Percentiles rank a stretch among this genome's conserved stretches.
Evolutionary conservation across 2,113 vertebrate species (phyloP).

Genomic region (Mormyrus lacerda): DNA sequence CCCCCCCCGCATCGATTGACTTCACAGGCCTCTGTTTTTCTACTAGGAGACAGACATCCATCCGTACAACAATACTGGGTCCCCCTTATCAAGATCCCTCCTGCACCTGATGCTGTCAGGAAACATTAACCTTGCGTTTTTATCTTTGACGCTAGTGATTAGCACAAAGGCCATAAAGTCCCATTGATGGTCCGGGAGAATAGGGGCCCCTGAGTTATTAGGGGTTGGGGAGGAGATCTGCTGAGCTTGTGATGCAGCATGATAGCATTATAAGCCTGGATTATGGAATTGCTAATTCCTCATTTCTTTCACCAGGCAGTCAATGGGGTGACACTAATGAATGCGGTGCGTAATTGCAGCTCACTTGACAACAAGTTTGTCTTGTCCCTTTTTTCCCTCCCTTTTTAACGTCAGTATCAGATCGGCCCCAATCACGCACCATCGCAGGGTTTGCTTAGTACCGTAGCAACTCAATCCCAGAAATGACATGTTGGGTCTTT

Average conservation of each 20-base stretch:
- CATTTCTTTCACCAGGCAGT: slow-evolving; percentile 69
- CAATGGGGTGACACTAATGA: slow-evolving; percentile 61
- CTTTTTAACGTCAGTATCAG: not conserved
- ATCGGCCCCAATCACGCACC: not conserved
- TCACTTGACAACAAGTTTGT: slow-evolving; percentile 40
- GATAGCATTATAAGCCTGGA: slow-evolving; percentile 63
- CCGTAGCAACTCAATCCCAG: not conserved
- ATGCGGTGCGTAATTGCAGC: slow-evolving; percentile 46
- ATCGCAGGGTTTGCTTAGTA: not conserved
- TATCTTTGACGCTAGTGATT: slow-evolving; percentile 78
- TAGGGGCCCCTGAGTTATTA: slow-evolving; percentile 61
- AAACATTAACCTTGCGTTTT: slow-evolving; percentile 73
- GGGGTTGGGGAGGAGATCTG: slow-evolving; percentile 57
- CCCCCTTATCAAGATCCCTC: slow-evolving; percentile 74
- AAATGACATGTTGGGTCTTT: not conserved
- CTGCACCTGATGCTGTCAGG: slow-evolving; percentile 66
- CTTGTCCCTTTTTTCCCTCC: slow-evolving; percentile 11
- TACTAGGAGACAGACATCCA: slow-evolving; percentile 53
- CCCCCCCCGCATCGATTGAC: slow-evolving; percentile 65
- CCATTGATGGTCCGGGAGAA: slow-evolving; percentile 63
- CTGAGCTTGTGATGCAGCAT: slow-evolving; percentile 76
- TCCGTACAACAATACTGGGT: slow-evolving; percentile 57
- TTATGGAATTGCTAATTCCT: slow-evolving; percentile 68
- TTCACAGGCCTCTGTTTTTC: slow-evolving; percentile 54
- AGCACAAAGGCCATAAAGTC: slow-evolving; percentile 67